Conservation (phyloP, 2,888 invertebrate genomes). For the Falcaria lacertinaria region DNA sequence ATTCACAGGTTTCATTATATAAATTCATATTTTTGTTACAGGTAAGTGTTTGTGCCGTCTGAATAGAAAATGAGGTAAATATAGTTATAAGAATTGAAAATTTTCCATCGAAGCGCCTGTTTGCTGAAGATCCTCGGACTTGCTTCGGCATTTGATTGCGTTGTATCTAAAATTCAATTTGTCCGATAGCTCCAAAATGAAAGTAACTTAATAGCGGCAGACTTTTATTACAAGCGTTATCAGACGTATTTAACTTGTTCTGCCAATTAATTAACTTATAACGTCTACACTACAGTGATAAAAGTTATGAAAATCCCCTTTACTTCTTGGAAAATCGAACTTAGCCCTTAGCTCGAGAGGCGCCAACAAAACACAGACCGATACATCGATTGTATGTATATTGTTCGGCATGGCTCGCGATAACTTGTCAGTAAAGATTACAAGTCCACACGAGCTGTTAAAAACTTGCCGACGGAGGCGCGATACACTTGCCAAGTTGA, state of each 20-base stretch:
- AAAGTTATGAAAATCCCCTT: too few relatives aligned
- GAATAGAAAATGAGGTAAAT: not conserved
- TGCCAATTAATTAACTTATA: too few relatives aligned
- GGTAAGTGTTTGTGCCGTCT: conserved; percentile 14
- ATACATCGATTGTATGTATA: not conserved
- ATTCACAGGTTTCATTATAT: too few relatives aligned
- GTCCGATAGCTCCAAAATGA: too few relatives aligned
- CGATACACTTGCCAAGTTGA: conserved; percentile 9
- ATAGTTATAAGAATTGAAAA: not conserved
- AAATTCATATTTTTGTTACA: conserved; percentile 22
- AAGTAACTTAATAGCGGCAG: too few relatives aligned
- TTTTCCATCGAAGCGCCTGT: not conserved
- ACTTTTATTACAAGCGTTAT: too few relatives aligned
- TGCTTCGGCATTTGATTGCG: not conserved
- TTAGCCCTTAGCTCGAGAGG: too few relatives aligned
- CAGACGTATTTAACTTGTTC: too few relatives aligned
- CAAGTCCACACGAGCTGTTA: conserved; percentile 24
- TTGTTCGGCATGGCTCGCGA: not conserved
- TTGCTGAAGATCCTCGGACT: not conserved
- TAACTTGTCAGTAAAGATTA: conserved; percentile 27
- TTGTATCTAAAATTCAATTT: too few relatives aligned
- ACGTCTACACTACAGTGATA: too few relatives aligned
- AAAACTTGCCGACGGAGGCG: conserved; percentile 27
- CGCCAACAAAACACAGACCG: not conserved
- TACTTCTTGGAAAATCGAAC: too few relatives aligned